Base-by-base conservation (phyloP, 2,888 invertebrate genomes). In the Leptinotarsa peninsularis region DNA sequence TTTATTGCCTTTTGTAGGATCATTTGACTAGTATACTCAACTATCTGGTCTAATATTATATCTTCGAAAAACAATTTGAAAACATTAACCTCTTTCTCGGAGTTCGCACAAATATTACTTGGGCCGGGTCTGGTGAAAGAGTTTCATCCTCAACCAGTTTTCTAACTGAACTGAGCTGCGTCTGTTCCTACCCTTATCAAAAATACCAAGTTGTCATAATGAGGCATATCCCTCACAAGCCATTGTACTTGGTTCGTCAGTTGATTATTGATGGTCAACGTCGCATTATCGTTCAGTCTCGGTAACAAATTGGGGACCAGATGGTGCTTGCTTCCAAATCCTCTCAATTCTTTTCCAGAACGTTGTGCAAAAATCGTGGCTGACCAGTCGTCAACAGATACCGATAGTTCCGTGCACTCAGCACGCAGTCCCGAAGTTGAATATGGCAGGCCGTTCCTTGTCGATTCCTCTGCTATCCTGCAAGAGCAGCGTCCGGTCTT, bases 211-310 rank as follows among this genome's bases (percentile, higher is more conserved):
- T 95, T 94, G 85, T 95, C 95, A 83, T 95, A 95, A 3, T 94
- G 94, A 76, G 94, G 91, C 56, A 95, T 90, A 84, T 95, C 93
- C 49, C 95, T 90, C 3, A 93, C 93, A 70, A 93, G 89, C 81
- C 93, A 90, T 82, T 93, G 93, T 80, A 94, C 94, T 87, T 93
- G 94, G 87, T 93, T 27, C 4, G 27, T 94, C 71, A 94, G 86
- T 89, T 95, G 97, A 89, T 97, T 97, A 89, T 97, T 98, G 89
- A 98, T 97, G 78, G 97, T 27, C 27, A 27, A 27, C 4, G 27
- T 27, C 27, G 27, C 27, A 27, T 27, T 27, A 27, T 27, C 27
- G 27, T 27, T 27, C 4, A 4, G 27, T 27, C 27, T 96, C 18
- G 95, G 94, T 76, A 94, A 94, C 83, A 94, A 93, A 86, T 94